phyloP scores from a whole-genome alignment of 2,888 invertebrate species.

The Cordilura impudica region DNA sequence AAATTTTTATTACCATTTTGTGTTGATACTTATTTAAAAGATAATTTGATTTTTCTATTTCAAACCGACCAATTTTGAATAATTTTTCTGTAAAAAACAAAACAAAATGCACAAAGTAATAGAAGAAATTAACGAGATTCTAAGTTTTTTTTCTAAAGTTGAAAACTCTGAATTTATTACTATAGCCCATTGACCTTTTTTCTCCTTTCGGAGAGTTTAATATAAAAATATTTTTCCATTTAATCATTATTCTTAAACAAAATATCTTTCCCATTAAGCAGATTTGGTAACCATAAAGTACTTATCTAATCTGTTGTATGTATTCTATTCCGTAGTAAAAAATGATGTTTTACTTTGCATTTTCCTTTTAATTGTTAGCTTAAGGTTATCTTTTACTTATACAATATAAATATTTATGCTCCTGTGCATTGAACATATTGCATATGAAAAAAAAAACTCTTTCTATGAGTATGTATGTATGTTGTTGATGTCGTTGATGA shows the following conservation, averaged over 20 bases:
- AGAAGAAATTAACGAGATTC: too few species aligned
- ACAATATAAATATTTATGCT: background rate
- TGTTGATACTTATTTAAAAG: too few species aligned
- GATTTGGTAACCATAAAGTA: background rate
- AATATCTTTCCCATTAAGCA: background rate
- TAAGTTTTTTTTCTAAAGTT: too few species aligned
- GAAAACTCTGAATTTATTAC: too few species aligned
- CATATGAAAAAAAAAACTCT: slow-evolving; percentile 11
- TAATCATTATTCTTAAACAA: background rate
- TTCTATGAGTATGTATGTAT: slow-evolving; percentile 25
- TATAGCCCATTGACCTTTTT: too few species aligned
- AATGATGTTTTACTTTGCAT: slow-evolving; percentile 41
- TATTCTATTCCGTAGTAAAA: background rate
- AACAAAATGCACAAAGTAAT: too few species aligned
- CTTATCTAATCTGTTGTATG: background rate
- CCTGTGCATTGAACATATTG: background rate
- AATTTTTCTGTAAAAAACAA: too few species aligned
- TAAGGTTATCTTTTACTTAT: slow-evolving; percentile 47
- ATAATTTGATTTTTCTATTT: too few species aligned
- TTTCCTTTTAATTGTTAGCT: slow-evolving; percentile 54
- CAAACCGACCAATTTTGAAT: too few species aligned
- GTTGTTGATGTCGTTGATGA: slow-evolving; percentile 37
- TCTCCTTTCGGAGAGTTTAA: too few species aligned
- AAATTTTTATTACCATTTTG: too few species aligned
- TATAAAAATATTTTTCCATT: too few species aligned